Evolutionary conservation across 2,888 invertebrate species (phyloP), one percentile per base, ranked within the genome.

Genomic region (Drosophila infuscata): DNA sequence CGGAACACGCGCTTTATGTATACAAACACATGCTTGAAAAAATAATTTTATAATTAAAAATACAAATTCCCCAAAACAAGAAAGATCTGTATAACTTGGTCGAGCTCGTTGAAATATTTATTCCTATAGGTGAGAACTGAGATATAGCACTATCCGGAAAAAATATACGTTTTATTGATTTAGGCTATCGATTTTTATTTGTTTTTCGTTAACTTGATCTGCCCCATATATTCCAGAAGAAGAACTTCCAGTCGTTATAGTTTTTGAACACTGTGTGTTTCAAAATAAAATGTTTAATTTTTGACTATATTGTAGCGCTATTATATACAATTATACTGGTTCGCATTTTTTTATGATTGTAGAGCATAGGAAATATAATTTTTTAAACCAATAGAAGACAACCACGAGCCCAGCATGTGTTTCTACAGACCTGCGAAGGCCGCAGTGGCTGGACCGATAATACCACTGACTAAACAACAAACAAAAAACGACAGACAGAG

Each of bases 381-480:
- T 11, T 25, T 8, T 11, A 60, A 51, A 15, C 30, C 20, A 36
- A 49, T 36, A 35, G 43, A 49, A 43, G 54, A 35, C 12, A 43
- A 51, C 51, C 67, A 67, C 76, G 73, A 56, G 68, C 60, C 48
- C 29, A 46, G 60, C 76, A 72, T 63, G 67, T 75, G 75, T 46
- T 64, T 9, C 35, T n/a, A 12, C 20, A 29, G 20, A n/a, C 15
- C n/a, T 52, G 15, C 25, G 25, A 2, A 29, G 43, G 46, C 33
- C 43, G 57, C 54, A 61, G 30, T 29, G 25, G 62, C 48, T 51
- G 33, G 12, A 20, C 8, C 63, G 57, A 77, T 74, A 77, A 78
- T 66, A 36, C 54, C 43, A 53, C 70, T 59, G 53, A 67, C 46
- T 51, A 74, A 64, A 53, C 79, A 58, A 54, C 77, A 75, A 75